Base-by-base conservation (phyloP, 2,888 invertebrate species). In the Atrina japonica region DNA sequence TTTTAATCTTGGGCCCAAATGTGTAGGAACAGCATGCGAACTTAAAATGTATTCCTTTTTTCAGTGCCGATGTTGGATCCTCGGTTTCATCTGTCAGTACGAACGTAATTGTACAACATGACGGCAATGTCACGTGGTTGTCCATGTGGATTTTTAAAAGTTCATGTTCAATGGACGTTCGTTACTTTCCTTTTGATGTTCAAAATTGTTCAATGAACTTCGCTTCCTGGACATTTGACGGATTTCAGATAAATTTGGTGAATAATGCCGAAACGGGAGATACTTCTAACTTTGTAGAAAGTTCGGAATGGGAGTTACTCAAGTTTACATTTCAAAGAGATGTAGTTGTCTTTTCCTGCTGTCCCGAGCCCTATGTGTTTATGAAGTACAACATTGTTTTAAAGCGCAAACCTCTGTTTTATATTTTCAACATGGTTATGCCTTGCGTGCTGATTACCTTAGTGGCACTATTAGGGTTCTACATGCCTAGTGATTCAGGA, bases 201-300 rank as follows among this genome's bases (percentile, higher is more conserved):
- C 91, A 92, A 87, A 90, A 91, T 82, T 93, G 93, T 75, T 88
- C 91, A 27, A 90, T 93, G 89, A 90, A 91, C 74, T 93, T 93
- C 77, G 92, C 92, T 7, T 92, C 92, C 1, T 93, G 93, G 93
- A 92, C 92, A 2, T 93, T 92, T 84, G 92, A 92, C 68, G 90
- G 91, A 25, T 89, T 77, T 66, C 90, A 91, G 76, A 86, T 92
- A 6, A 87, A 88, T 64, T 75, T 89, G 30, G 61, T 84, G 50
- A 85, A 84, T 61, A 77, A 76, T 49, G 81, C 94, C 63, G 94
- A 95, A 86, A 94, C 94, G 85, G 96, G 96, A 0, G 96, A 97
- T 90, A 93, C 95, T 60, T 95, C 95, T 80, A 96, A 96, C 92
- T 97, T 96, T 90, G 96, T 96, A 88, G 94, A 95, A n/a, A 97